Percentiles rank a stretch among this genome's conserved stretches.
phyloP scores from a whole-genome alignment of 2,113 vertebrate genomes.

The Ceyx cyanopectus region DNA sequence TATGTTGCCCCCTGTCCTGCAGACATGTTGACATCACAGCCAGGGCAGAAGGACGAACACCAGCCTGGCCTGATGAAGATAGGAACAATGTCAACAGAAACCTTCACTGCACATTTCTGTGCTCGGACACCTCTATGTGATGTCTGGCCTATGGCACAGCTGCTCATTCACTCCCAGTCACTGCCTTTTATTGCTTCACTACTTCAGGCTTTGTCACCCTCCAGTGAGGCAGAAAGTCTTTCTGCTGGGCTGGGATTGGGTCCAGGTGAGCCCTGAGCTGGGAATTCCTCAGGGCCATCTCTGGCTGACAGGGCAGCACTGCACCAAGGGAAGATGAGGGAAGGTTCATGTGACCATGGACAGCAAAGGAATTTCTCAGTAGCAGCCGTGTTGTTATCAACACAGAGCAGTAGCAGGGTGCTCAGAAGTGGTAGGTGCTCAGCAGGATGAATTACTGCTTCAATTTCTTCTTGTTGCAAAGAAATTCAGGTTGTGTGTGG shows the following conservation, averaged over 20 bases:
- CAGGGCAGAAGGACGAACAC: background rate
- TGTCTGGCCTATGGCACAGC: background rate
- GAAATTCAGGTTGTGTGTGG: rapidly evolving
- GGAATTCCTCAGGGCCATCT: background rate
- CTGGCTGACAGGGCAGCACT: background rate
- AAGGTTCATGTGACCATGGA: rapidly evolving
- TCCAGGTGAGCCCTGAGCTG: rapidly evolving
- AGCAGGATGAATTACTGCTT: background rate
- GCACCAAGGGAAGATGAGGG: background rate
- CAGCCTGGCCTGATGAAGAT: background rate
- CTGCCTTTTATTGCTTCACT: background rate
- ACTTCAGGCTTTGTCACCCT: background rate
- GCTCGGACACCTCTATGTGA: rapidly evolving
- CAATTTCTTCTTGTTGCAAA: background rate
- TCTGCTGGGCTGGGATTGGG: background rate
- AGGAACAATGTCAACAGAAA: background rate
- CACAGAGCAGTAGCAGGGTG: background rate
- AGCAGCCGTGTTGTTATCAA: too few relatives aligned
- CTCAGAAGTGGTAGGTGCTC: background rate
- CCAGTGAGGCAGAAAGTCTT: rapidly evolving
- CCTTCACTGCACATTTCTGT: rapidly evolving
- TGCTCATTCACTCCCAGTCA: background rate
- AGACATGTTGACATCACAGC: rapidly evolving
- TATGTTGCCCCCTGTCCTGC: rapidly evolving
- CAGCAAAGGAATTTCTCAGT: background rate